These are phyloP conservation scores for Paguma larvata DNA, from an alignment of 2,797 vertebrate genomes.

Conservation along the genomic window DNA sequence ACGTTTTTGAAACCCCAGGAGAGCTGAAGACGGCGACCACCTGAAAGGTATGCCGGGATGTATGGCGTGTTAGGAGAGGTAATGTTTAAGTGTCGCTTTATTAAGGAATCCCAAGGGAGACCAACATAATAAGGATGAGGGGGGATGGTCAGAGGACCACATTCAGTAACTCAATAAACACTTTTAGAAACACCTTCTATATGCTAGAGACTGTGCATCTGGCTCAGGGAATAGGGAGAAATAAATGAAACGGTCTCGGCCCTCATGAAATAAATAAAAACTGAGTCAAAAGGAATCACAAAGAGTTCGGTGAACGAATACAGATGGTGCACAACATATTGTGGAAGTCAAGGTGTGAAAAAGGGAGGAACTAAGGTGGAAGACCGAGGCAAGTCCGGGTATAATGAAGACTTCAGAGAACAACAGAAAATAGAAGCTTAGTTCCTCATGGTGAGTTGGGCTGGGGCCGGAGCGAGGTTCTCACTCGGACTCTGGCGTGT, in stretches of 20 bases:
- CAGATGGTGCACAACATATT: conserved; percentile 56
- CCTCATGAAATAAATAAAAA: conserved; percentile 65
- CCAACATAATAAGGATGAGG: not conserved
- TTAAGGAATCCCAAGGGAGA: not conserved
- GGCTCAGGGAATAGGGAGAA: conserved; percentile 69
- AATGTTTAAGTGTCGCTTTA: not conserved
- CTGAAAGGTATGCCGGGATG: not conserved
- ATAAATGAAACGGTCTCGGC: conserved; percentile 62
- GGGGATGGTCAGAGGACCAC: conserved; percentile 11
- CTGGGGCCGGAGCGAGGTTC: not conserved
- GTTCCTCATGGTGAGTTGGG: not conserved
- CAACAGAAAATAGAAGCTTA: not conserved
- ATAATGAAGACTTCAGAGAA: conserved; percentile 60
- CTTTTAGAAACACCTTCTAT: conserved; percentile 72
- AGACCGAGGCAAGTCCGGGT: not conserved
- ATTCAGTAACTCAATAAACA: conserved; percentile 77
- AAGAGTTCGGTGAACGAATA: conserved; percentile 51
- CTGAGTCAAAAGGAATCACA: conserved; percentile 52
- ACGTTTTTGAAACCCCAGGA: not conserved
- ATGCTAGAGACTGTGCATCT: conserved; percentile 69
- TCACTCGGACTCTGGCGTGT: fast-evolving
- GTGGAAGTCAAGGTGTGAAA: conserved; percentile 66
- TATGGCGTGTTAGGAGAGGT: not conserved
- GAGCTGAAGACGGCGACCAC: not conserved
- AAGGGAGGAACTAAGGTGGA: conserved; percentile 10